These are phyloP conservation scores for Lasiommata megera DNA, from an alignment of 2,888 invertebrate species.

Conservation along the genomic window DNA sequence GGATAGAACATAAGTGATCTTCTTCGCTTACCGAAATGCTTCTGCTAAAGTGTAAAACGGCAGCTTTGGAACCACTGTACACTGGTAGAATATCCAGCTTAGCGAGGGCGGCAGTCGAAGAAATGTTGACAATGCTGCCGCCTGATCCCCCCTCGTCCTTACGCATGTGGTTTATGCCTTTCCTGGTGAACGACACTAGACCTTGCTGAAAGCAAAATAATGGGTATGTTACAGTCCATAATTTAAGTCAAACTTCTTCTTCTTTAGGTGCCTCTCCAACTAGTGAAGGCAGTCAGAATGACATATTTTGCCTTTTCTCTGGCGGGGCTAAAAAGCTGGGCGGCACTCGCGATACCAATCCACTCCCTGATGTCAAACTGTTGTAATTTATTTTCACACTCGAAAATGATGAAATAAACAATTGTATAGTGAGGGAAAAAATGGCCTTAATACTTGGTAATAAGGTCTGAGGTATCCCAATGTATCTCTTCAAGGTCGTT, in stretches of 20 bases:
- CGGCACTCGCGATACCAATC: too few species aligned
- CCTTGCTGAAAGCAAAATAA: slow-evolving; percentile 53
- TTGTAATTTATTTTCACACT: neutral
- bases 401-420: too few species aligned
- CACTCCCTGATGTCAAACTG: neutral
- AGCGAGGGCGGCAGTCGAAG: slow-evolving; percentile 58
- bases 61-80: slow-evolving; percentile 64
- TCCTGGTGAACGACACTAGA: slow-evolving; percentile 64
- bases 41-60: slow-evolving; percentile 66
- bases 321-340: too few species aligned
- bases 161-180: slow-evolving; percentile 60
- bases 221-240: too few species aligned
- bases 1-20: too few species aligned
- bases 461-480: too few species aligned
- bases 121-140: slow-evolving; percentile 63
- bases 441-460: too few species aligned
- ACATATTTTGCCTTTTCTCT: too few species aligned
- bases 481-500: too few species aligned
- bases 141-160: slow-evolving; percentile 65
- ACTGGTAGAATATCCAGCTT: slow-evolving; percentile 55
- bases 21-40: slow-evolving; percentile 2
- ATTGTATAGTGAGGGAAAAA: too few species aligned
- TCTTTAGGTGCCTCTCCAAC: too few species aligned
- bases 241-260: neutral
- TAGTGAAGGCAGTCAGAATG: too few species aligned